A percentile compares a stretch with the other conserved stretches of the same genome.
Conservation (phyloP, 2,113 vertebrate species). For the Sinocyclocheilus anshuiensis region DNA sequence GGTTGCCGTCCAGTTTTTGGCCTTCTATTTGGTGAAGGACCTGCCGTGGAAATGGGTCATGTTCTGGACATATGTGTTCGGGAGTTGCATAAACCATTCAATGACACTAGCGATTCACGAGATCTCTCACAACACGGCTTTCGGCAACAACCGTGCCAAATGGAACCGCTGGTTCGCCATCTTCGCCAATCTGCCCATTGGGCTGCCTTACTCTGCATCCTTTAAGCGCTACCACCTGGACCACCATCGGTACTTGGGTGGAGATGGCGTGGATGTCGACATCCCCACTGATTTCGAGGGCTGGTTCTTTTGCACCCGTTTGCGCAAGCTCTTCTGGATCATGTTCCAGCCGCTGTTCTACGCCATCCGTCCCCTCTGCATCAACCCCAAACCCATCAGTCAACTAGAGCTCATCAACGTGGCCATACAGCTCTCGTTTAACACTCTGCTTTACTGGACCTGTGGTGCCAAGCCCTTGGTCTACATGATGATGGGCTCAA, state of each 20-base stretch:
- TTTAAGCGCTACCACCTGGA: conserved; percentile 99
- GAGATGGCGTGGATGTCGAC: conserved; percentile 91
- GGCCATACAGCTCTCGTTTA: conserved; percentile 81
- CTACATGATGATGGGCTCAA: conserved; percentile 90
- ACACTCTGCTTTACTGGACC: conserved; percentile 80
- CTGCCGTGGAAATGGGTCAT: conserved; percentile 98
- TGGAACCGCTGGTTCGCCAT: conserved; percentile 97
- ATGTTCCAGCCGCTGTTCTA: conserved; percentile 95
- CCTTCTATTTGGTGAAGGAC: conserved; percentile 92
- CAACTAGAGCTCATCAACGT: conserved; percentile 87
- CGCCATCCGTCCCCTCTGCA: conserved; percentile 88
- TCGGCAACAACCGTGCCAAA: conserved; percentile 84
- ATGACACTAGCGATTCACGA: conserved; percentile 97
- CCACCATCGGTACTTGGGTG: conserved; percentile 93
- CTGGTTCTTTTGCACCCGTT: conserved; percentile 95
- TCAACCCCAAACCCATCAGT: conserved; percentile 93
- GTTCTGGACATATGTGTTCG: conserved; percentile 92
- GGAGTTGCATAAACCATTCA: conserved; percentile 95
- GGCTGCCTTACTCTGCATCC: conserved; percentile 90
- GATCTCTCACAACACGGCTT: conserved; percentile 93
- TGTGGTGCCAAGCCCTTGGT: conserved; percentile 85
- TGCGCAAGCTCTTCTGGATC: conserved; percentile 94
- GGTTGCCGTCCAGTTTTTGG: conserved; percentile 83
- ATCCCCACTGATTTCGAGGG: conserved; percentile 95
- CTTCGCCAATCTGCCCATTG: conserved; percentile 93